These are phyloP conservation scores for Chloroceryle aenea DNA, from an alignment of 2,113 vertebrate species.

Conservation along the genomic window DNA sequence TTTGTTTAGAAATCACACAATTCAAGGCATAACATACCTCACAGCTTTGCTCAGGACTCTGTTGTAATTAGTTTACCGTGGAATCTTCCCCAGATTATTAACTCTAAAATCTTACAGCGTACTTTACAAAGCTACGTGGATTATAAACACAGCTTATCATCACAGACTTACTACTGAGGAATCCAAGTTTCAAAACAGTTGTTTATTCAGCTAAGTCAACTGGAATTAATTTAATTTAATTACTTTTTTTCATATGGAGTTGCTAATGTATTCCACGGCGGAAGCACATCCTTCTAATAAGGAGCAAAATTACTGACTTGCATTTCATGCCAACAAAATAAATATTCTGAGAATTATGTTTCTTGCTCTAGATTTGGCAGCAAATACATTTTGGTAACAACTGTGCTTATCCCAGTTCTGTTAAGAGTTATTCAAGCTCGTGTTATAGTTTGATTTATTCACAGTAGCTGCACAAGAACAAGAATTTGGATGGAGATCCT, in stretches of 20 bases:
- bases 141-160: background rate
- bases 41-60: background rate
- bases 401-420: background rate
- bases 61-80: background rate
- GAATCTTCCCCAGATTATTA: background rate
- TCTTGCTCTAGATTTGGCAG: background rate
- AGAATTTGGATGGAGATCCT: accelerated
- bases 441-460: conserved; percentile 10
- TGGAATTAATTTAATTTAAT: conserved; percentile 32
- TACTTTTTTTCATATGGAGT: background rate
- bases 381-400: background rate
- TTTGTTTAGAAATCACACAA: background rate
- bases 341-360: background rate
- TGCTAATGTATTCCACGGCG: background rate
- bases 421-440: background rate
- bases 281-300: background rate
- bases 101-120: background rate
- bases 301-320: background rate
- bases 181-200: conserved; percentile 36
- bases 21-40: background rate
- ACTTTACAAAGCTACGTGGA: conserved; percentile 11
- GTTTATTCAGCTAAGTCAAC: conserved; percentile 42
- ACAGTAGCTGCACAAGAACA: background rate
- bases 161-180: background rate
- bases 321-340: background rate